A percentile compares a stretch with the other conserved stretches of the same genome.
These are phyloP conservation scores for Anas platyrhynchos DNA, from an alignment of 2,113 vertebrate species.

Conservation along the genomic window DNA sequence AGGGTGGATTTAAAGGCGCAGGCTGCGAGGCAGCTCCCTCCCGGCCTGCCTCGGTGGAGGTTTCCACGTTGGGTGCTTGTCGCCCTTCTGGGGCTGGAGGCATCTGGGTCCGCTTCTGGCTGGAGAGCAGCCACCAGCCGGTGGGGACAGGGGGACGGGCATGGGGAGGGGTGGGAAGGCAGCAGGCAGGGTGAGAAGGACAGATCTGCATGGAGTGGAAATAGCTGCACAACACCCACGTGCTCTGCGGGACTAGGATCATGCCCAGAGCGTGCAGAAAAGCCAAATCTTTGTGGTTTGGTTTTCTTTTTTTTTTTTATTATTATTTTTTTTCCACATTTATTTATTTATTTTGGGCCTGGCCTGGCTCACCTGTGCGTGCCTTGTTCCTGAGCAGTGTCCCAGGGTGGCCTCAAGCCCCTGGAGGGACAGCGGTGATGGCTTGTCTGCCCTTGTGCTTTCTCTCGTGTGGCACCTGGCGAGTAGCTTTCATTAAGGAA, in stretches of 20 bases:
- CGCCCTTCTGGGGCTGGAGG: neutral
- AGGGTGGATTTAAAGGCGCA: slow-evolving; percentile 66
- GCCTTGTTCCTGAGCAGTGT: neutral
- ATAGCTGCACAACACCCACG: neutral
- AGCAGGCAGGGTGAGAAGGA: slow-evolving; percentile 8
- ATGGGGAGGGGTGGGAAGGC: neutral
- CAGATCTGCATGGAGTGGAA: slow-evolving; percentile 2
- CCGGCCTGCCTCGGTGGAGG: neutral
- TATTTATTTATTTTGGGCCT: too few species aligned
- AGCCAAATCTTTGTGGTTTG: neutral
- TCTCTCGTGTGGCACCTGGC: neutral
- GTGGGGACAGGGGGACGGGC: neutral
- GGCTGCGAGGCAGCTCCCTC: slow-evolving; percentile 17
- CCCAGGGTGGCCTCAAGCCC: neutral
- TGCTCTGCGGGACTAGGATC: slow-evolving; percentile 16
- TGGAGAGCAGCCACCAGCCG: neutral
- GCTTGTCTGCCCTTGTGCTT: neutral
- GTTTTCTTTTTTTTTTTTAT: neutral
- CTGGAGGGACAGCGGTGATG: neutral
- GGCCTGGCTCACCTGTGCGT: neutral
- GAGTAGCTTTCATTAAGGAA: neutral
- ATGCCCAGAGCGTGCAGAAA: neutral
- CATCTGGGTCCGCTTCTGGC: neutral
- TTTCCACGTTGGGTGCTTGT: neutral
- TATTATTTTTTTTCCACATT: neutral